Evolutionary conservation across 1,140 invertebrate genomes (phyloP), one percentile per base, ranked within the genome.

Genomic region (Gryllus bimaculatus): DNA sequence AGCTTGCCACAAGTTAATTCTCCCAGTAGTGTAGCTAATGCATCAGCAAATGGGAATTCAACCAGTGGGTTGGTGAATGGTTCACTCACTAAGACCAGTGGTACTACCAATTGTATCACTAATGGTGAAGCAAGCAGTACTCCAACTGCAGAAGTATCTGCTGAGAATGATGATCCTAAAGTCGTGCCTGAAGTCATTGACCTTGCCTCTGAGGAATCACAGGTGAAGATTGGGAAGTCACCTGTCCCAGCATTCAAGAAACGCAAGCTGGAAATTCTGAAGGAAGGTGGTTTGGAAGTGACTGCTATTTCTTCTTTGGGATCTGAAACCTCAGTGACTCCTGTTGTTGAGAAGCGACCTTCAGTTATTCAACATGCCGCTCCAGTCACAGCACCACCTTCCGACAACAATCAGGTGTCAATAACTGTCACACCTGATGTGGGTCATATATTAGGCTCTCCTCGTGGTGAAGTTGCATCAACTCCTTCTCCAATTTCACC

Each of bases 231-330:
- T 21, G 74, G 66, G n/a, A 74, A 74, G 8, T 47, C 48, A 21
- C 73, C 78, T 75, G 78, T 79, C 26, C 80, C 80, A 13, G 48
- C 74, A 49, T 87, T 91, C 8, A 93, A 92, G 82, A 92, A 91
- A 82, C 89, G 91, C 77, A 93, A 93, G 82, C 85, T 93, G 8
- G 92, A 93, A 78, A 92, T 93, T 47, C 85, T 93, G 26, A 90
- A 92, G 77, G 90, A 93, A 79, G 89, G 92, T 8, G 92, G 92
- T 0, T 85, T 93, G 8, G 92, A 93, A 82, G 92, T 93, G 0
- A 93, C 92, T 0, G 88, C 92, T 0, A 88, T 93, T 0, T 86
- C 83, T 48, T 84, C 83, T 80, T 85, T 86, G 77, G 79, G 82
- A 8, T 81, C 84, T 10, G 79, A 79, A 13, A 75, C 48, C 6